Evolutionary conservation across 37 sponge, comb jelly and placozoan species (phyloP), one percentile per base, ranked within the genome.

Genomic region (Lycopodina hypogea): DNA sequence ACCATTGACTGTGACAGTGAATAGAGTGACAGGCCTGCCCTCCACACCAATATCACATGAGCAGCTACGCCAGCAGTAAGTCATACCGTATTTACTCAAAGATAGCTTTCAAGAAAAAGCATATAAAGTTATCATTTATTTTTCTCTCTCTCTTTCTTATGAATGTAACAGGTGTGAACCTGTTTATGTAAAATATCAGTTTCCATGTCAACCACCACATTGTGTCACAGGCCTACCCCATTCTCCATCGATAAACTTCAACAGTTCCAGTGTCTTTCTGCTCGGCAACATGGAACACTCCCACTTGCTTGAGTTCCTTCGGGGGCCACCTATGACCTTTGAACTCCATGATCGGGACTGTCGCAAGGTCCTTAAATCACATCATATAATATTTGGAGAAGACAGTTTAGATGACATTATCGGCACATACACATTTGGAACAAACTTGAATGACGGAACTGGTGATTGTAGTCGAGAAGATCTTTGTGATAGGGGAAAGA

Each of bases 271-370:
- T 32, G 91, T 93, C 38, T 50, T 93, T 19, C 83, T 96, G 9
- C 81, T 96, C 56, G 93, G 96, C 52, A 82, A 71, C 45, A 53
- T 84, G 0, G 87, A 88, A 41, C 74, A 24, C 0, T 78, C 42
- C 24, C 68, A 77, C 24, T 69, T 96, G 1, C 74, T 81, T 1
- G 93, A 96, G 72, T 81, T 80, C 58, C 94, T 96, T 23, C 84
- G 92, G 30, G 96, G 96, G 39, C 96, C 96, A 29, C 91, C 91
- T 8, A 75, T 93, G 11, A 59, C 73, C 8, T 39, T 96, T 14
- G 93, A 96, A 76, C 34, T 96, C 0, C 96, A 96, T 51, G 96
- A 93, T 77, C 78, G 94, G 35, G 93, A 93, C 67, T 55, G 84
- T 23, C 81, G 17, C 18, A 79, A 78, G 3, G 26, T n/a, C 29